Base-by-base conservation (phyloP, 2,888 invertebrate genomes). In the Drosophila subsilvestris region DNA sequence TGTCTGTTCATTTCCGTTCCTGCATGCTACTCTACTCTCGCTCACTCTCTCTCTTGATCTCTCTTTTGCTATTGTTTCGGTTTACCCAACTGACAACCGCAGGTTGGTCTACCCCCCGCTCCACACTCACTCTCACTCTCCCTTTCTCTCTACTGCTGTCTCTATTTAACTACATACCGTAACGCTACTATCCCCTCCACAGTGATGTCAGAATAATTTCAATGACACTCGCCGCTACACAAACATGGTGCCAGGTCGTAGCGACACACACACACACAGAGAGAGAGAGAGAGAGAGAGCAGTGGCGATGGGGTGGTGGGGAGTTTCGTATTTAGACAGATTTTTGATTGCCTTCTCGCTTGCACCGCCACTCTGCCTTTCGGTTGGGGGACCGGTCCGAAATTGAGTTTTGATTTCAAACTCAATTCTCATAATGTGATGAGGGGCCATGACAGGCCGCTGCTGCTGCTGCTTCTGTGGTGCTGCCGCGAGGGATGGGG, bases 371-470 rank as follows among this genome's bases (percentile, higher is more conserved):
- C 20, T 29, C 25, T 27, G 25, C 55, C 50, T 42, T n/a, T 25
- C 47, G 14, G 54, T 47, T 5, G 9, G 27, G 12, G 12, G 32
- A 25, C 25, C 25, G 32, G 51, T 57, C 43, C 63, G 57, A 88
- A 84, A 84, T 88, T 86, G 86, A 84, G 88, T 84, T 84, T 88
- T 84, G 86, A 84, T 84, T 88, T 72, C 74, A 86, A 88, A 84
- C 75, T 68, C 74, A 75, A 74, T 75, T 74, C 75, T 62, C 74
- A 62, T 74, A 62, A 73, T 60, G 54, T 20, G 74, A 61, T 37
- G 50, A 27, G 54, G 22, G 49, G 68, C 49, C 10, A 12, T 37
- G 6, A 6, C 22, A 25, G 6, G 22, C 22, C 4, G n/a, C 6
- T 37, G 37, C 14, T 37, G 37, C 37, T 14, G 14, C 37, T 6